Percentiles rank a stretch among this genome's conserved stretches.
These are phyloP conservation scores for Micromussa lordhowensis DNA, from an alignment of 92 coral and sea anemone species.

Conservation along the genomic window DNA sequence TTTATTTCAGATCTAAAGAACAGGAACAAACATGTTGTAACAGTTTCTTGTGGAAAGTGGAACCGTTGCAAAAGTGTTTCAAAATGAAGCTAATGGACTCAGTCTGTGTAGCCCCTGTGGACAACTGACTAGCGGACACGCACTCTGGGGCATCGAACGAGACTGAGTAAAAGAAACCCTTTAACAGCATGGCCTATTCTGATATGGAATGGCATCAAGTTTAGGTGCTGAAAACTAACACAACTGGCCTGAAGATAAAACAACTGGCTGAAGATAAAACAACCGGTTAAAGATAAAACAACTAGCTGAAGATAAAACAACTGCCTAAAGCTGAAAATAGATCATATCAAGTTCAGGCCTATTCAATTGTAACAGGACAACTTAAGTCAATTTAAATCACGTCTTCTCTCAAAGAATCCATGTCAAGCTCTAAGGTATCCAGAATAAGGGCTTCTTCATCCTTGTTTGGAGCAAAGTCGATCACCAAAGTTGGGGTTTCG, in stretches of 20 bases:
- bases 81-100: conserved; percentile 5
- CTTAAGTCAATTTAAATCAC: conserved; percentile 10
- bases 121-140: conserved; percentile 18
- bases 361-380: conserved; percentile 23
- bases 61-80: conserved; percentile 5
- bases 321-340: conserved; percentile 1
- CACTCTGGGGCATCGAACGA: conserved; percentile 11
- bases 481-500: conserved; percentile 20
- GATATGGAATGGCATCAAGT: conserved; percentile 9
- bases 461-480: conserved; percentile 22
- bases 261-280: conserved; percentile 11
- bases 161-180: conserved; percentile 10
- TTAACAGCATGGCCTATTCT: conserved; percentile 13
- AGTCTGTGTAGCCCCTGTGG: conserved; percentile 9
- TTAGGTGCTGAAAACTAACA: conserved; percentile 21
- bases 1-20: conserved; percentile 16
- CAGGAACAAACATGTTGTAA: conserved; percentile 19
- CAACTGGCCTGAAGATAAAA: conserved; percentile 10
- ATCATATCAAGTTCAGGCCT: conserved; percentile 8
- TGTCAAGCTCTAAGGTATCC: conserved; percentile 18
- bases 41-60: conserved; percentile 5
- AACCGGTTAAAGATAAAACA: conserved; percentile 2
- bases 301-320: conserved; percentile 11
- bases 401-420: conserved; percentile 25
- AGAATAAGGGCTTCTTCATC: conserved; percentile 27